phyloP scores from a whole-genome alignment of 2,113 vertebrate species.

The Lonchura striata region DNA sequence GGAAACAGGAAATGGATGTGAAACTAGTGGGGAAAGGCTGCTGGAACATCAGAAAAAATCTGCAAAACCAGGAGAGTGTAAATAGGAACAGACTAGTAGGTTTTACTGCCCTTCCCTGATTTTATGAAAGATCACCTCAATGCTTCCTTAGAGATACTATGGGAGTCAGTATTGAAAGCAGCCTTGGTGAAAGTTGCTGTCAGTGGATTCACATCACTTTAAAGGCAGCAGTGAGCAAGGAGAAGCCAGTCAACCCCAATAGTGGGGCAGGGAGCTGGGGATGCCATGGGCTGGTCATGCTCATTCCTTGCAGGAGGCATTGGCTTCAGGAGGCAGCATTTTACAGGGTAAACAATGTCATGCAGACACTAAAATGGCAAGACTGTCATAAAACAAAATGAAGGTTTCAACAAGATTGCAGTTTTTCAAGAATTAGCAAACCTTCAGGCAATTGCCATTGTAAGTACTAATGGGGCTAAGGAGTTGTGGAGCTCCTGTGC shows the following conservation, averaged over 20 bases:
- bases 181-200: neutral
- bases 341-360: neutral
- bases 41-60: neutral
- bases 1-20: neutral
- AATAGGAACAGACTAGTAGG: rapidly evolving
- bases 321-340: neutral
- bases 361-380: neutral
- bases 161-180: neutral
- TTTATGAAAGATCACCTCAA: neutral
- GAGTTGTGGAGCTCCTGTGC: neutral
- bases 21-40: neutral
- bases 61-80: neutral
- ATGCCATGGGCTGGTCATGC: rapidly evolving
- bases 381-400: neutral
- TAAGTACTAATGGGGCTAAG: neutral
- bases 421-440: neutral
- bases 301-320: neutral
- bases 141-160: neutral
- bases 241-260: neutral
- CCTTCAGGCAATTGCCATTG: neutral
- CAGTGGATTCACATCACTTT: neutral
- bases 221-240: neutral
- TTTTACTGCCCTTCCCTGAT: neutral
- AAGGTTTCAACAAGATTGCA: neutral
- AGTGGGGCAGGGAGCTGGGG: neutral